Percentiles rank a stretch among this genome's conserved stretches.
These are phyloP conservation scores for Bellardia bayeri DNA, from an alignment of 2,888 invertebrate genomes.

Conservation along the genomic window DNA sequence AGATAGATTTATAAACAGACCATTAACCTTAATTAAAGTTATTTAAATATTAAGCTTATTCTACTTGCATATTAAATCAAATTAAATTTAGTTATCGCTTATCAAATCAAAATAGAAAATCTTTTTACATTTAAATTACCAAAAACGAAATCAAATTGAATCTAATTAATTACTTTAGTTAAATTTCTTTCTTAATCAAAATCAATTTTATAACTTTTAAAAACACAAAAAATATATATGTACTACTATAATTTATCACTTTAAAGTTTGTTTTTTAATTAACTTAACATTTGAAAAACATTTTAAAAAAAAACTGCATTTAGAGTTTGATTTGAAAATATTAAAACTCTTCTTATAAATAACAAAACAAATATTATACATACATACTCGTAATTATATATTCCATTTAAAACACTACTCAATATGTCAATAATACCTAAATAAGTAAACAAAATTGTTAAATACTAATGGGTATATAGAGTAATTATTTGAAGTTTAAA, in stretches of 20 bases:
- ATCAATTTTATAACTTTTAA: not conserved
- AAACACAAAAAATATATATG: slow-evolving; percentile 3
- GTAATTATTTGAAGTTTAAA: not conserved
- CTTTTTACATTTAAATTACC: too few relatives aligned
- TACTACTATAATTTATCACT: not conserved
- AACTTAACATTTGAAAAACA: slow-evolving; percentile 24
- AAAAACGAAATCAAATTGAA: slow-evolving; percentile 26
- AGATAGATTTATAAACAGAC: not conserved
- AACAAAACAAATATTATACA: slow-evolving; percentile 4
- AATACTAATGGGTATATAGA: slow-evolving; percentile 4
- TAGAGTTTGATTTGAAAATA: slow-evolving; percentile 67
- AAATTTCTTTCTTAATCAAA: slow-evolving; percentile 36
- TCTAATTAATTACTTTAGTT: slow-evolving; percentile 3
- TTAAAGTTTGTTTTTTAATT: slow-evolving; percentile 44
- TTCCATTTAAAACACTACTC: slow-evolving; percentile 56
- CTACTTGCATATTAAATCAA: not conserved
- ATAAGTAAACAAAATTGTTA: not conserved
- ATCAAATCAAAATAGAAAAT: slow-evolving; percentile 16
- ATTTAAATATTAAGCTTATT: not conserved
- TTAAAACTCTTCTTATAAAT: slow-evolving; percentile 61
- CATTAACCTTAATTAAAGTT: not conserved
- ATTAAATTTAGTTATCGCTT: slow-evolving; percentile 9
- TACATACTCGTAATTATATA: slow-evolving; percentile 3
- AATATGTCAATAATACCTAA: not conserved
- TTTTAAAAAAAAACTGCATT: slow-evolving; percentile 59